Evolutionary conservation across 2,888 invertebrate species (phyloP).

Genomic region (Hyles lineata): DNA sequence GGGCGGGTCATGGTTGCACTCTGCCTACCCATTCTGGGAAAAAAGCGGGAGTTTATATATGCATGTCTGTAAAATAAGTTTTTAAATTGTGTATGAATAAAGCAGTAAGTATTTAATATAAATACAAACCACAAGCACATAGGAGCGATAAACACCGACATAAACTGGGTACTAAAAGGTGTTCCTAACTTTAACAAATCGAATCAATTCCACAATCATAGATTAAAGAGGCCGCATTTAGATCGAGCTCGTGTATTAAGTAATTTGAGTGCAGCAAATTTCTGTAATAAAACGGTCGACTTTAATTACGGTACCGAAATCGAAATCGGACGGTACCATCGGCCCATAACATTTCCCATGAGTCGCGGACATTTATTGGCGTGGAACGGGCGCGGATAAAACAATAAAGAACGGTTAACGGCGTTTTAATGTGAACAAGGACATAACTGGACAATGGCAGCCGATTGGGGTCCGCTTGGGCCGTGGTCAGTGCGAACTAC

Average conservation of each 20-base stretch:
- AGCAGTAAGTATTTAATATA: background rate
- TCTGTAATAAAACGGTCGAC: slow-evolving; percentile 63
- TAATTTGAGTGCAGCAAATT: slow-evolving; percentile 71
- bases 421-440: slow-evolving; percentile 84
- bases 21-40: too few relatives aligned
- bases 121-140: background rate
- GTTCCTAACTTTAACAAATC: slow-evolving; percentile 17
- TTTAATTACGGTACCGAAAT: slow-evolving; percentile 71
- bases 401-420: slow-evolving; percentile 84
- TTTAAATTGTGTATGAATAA: too few relatives aligned
- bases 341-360: slow-evolving; percentile 73
- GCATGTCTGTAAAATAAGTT: too few relatives aligned
- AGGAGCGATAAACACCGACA: background rate
- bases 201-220: slow-evolving; percentile 20
- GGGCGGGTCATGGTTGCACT: too few relatives aligned
- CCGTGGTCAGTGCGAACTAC: slow-evolving; percentile 73
- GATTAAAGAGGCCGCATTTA: slow-evolving; percentile 47
- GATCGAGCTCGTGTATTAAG: slow-evolving; percentile 55
- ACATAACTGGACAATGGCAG: slow-evolving; percentile 78
- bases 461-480: slow-evolving; percentile 70
- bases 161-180: background rate
- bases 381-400: slow-evolving; percentile 72
- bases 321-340: slow-evolving; percentile 61
- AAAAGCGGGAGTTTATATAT: too few relatives aligned
- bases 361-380: slow-evolving; percentile 79